These are phyloP conservation scores for Micromesistius poutassou DNA, from an alignment of 2,797 vertebrate genomes.

Conservation along the genomic window DNA sequence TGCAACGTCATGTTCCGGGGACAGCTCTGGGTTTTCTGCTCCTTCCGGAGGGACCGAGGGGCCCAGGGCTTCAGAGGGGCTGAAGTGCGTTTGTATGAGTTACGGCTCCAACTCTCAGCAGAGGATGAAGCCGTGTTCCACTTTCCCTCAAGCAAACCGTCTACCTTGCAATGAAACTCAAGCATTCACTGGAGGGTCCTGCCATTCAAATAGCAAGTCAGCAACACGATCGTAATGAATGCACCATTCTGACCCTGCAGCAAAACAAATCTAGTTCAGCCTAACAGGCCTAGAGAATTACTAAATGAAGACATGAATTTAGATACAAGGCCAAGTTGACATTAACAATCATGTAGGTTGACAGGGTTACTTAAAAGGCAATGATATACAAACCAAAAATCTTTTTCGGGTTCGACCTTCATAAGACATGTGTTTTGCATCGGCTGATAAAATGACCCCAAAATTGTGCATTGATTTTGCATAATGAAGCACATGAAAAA, in stretches of 20 bases:
- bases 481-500: background rate
- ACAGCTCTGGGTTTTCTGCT: background rate
- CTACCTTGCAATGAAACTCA: constrained; percentile 45
- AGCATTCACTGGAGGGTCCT: constrained; percentile 36
- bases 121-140: constrained; percentile 27
- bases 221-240: constrained; percentile 37
- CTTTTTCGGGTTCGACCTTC: background rate
- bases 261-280: constrained; percentile 15
- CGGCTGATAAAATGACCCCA: background rate
- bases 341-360: background rate
- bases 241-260: constrained; percentile 34
- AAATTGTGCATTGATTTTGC: background rate
- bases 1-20: background rate
- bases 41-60: background rate
- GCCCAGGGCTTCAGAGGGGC: background rate
- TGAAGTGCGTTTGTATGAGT: background rate
- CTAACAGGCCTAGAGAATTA: background rate
- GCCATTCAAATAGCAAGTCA: constrained; percentile 45
- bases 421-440: background rate
- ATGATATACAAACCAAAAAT: background rate
- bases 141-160: constrained; percentile 41
- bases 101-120: constrained; percentile 29
- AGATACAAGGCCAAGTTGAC: background rate
- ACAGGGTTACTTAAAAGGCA: constrained; percentile 1
- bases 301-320: background rate